These are phyloP conservation scores for Ammodytes dubius DNA, from an alignment of 2,113 vertebrate genomes.

Conservation along the genomic window DNA sequence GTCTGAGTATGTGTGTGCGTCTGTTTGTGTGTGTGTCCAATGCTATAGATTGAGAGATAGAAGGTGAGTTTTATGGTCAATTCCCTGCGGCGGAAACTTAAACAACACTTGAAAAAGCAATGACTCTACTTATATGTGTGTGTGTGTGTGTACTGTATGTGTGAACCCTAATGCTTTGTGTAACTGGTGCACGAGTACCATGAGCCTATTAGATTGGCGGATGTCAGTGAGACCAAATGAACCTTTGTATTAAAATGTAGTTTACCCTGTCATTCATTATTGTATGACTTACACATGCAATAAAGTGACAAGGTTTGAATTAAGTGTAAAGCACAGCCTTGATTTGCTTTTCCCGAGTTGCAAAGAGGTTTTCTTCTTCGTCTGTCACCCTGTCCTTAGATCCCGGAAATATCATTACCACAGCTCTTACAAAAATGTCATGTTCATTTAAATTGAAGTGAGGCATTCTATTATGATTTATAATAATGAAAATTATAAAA, in stretches of 20 bases:
- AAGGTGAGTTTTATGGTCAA: conserved; percentile 51
- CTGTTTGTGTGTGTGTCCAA: conserved; percentile 29
- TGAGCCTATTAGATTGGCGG: conserved; percentile 15
- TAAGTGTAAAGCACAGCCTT: no score
- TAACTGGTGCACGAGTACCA: not conserved
- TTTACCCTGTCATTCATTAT: not conserved
- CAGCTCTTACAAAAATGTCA: not conserved
- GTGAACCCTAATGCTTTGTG: not conserved
- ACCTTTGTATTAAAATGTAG: conserved; percentile 21
- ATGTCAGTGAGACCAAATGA: conserved; percentile 10
- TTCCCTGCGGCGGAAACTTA: conserved; percentile 31
- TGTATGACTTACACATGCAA: no score
- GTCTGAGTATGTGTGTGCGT: conserved; percentile 32
- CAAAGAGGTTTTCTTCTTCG: not conserved
- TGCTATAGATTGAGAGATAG: conserved; percentile 47
- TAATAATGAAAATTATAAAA: not conserved
- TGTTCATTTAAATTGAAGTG: not conserved
- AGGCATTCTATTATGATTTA: not conserved
- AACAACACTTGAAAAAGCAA: conserved; percentile 43
- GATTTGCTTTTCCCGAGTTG: not conserved
- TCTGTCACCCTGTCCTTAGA: not conserved
- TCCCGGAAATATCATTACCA: not conserved
- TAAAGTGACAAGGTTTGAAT: no score
- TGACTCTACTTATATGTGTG: not conserved
- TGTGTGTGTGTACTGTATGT: not conserved